phyloP scores from a whole-genome alignment of 2,888 invertebrate species.

The Mesoligia furuncula region DNA sequence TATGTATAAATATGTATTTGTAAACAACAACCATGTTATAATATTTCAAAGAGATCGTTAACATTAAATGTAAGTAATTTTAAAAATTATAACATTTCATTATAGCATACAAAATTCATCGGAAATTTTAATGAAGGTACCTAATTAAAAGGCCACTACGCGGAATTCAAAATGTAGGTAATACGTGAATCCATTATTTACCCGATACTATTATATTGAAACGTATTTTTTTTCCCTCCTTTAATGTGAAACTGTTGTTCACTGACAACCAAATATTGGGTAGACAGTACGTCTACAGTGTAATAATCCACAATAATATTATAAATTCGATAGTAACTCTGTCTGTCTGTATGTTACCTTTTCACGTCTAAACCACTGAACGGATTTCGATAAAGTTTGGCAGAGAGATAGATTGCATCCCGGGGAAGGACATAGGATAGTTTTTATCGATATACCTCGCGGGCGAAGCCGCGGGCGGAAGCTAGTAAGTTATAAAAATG shows the following conservation, averaged over 20 bases:
- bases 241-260: too few species aligned
- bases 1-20: neutral
- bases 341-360: too few species aligned
- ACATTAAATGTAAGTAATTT: conserved; percentile 4
- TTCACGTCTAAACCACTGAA: too few species aligned
- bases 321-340: too few species aligned
- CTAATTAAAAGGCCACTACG: conserved; percentile 12
- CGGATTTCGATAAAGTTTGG: too few species aligned
- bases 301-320: too few species aligned
- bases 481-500: too few species aligned
- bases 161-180: conserved; percentile 26
- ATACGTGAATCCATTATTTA: neutral
- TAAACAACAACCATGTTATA: conserved; percentile 7
- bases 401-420: too few species aligned
- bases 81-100: neutral
- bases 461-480: too few species aligned
- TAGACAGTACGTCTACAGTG: neutral
- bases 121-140: conserved; percentile 27
- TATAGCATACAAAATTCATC: conserved; percentile 19
- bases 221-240: neutral
- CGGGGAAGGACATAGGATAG: too few species aligned
- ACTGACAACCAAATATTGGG: neutral
- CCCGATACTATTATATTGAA: conserved; percentile 13
- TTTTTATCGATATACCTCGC: too few species aligned
- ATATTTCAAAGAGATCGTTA: neutral